phyloP scores from a whole-genome alignment of 2,113 vertebrate genomes.

The Ptychochromis oligacanthus region DNA sequence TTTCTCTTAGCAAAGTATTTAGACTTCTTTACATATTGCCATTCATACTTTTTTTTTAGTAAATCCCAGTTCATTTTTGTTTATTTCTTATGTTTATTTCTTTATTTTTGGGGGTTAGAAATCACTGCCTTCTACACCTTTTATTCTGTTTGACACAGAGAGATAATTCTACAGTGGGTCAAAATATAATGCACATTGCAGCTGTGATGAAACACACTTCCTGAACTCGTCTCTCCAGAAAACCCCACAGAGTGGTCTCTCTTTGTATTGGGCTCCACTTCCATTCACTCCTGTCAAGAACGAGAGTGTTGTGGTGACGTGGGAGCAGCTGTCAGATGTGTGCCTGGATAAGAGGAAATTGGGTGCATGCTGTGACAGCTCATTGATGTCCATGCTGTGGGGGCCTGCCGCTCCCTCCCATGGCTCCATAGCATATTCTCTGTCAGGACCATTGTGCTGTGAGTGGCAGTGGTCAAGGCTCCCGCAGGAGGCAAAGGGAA shows the following conservation, averaged over 20 bases:
- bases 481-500: constrained; percentile 5
- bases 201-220: not conserved
- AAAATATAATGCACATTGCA: not conserved
- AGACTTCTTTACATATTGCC: no score
- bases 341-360: constrained; percentile 39
- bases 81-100: no score
- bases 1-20: not conserved
- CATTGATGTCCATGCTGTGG: constrained; percentile 39
- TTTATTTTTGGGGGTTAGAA: no score
- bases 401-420: not conserved
- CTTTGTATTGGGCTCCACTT: constrained; percentile 2
- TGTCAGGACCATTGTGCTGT: constrained; percentile 37
- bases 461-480: constrained; percentile 39
- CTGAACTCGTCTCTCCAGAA: not conserved
- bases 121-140: not conserved
- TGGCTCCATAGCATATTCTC: constrained; percentile 15
- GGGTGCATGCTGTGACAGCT: constrained; percentile 24
- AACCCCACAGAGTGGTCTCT: not conserved
- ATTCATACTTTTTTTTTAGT: no score
- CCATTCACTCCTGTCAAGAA: constrained; percentile 23
- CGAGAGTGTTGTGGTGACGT: constrained; percentile 26
- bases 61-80: no score
- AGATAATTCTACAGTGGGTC: not conserved
- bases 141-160: not conserved
- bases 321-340: constrained; percentile 59